These are phyloP conservation scores for Ophion costatus DNA, from an alignment of 2,888 invertebrate species.

Conservation along the genomic window DNA sequence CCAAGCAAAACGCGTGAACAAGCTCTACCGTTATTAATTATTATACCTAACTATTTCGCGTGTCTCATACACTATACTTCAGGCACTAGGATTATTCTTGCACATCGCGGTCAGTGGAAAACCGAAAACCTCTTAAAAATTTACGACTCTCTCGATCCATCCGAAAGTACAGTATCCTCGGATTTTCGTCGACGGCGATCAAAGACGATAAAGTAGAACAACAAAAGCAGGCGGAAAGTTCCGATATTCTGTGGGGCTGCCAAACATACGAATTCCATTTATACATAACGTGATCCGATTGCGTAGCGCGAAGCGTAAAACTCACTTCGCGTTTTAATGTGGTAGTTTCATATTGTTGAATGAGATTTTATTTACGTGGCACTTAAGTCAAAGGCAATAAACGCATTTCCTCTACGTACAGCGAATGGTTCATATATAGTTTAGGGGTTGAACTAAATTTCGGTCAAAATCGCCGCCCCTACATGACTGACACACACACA, in stretches of 20 bases:
- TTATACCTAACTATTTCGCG: not conserved
- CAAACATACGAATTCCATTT: constrained; percentile 24
- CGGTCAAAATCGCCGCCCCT: constrained; percentile 54
- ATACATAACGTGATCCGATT: constrained; percentile 35
- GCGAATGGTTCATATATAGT: not conserved
- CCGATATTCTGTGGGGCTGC: constrained; percentile 9
- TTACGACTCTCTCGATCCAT: too few relatives aligned
- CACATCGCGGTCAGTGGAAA: not conserved
- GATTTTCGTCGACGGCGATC: not conserved
- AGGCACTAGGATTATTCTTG: not conserved
- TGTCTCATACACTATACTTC: not conserved
- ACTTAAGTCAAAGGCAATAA: constrained; percentile 13
- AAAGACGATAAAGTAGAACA: not conserved
- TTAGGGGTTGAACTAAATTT: constrained; percentile 45
- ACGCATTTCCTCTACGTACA: not conserved
- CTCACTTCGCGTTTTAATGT: constrained; percentile 4
- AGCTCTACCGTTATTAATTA: not conserved
- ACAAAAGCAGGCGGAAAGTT: too few relatives aligned
- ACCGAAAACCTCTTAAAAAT: not conserved
- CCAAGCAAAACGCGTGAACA: too few relatives aligned
- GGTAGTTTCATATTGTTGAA: constrained; percentile 1
- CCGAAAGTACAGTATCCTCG: too few relatives aligned
- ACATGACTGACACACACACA: not conserved
- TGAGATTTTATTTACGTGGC: constrained; percentile 1
- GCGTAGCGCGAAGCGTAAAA: constrained; percentile 43